Evolutionary conservation across 2,797 vertebrate genomes (phyloP), one percentile per base, ranked within the genome.

Genomic region (Sebastes iracundus): DNA sequence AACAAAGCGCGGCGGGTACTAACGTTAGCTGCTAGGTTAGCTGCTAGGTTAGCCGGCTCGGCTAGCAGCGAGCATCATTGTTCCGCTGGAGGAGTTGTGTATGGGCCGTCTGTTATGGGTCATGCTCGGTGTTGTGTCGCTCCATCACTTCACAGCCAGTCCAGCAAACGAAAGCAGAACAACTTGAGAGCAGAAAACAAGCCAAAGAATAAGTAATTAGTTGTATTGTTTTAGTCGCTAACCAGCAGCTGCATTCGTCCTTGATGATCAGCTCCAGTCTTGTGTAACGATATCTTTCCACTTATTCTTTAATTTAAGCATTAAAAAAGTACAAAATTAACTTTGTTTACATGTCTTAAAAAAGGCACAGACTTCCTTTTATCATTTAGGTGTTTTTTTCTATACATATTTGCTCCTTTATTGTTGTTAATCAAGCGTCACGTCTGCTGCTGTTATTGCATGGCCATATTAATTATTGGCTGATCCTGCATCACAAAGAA

Each of bases 1-100:
- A 93, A 96, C 94, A 94, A 95, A 95, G 93, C 92, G 89, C 91
- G 82, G 81, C 87, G 90, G 86, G 58, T 63, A 53, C 91, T 89
- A 88, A 2, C 35, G 90, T 80, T 91, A 92, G 93, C 93, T 23
- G 89, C 32, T 33, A 33, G 30, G 30, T 30, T 30, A 30, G 30
- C 30, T 30, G 28, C 28, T 32, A 32, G 33, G 88, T 87, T 93
- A 94, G 90, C 94, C 1, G 70, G 58, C 88, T 89, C 79, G 86
- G 94, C 95, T 93, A 93, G 77, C 73, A 87, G 84, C 88, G 87
- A 94, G 94, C 95, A 94, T 95, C 95, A 95, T 96, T 96, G 95
- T 96, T 95, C 95, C 95, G 78, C 81, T 16, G 83, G 91, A 92
- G 83, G 91, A 92, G 92, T 42, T 42, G 38, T 93, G 93, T 88